Conservation (phyloP, 2,888 invertebrate genomes). For the Drosophila gaucha region DNA sequence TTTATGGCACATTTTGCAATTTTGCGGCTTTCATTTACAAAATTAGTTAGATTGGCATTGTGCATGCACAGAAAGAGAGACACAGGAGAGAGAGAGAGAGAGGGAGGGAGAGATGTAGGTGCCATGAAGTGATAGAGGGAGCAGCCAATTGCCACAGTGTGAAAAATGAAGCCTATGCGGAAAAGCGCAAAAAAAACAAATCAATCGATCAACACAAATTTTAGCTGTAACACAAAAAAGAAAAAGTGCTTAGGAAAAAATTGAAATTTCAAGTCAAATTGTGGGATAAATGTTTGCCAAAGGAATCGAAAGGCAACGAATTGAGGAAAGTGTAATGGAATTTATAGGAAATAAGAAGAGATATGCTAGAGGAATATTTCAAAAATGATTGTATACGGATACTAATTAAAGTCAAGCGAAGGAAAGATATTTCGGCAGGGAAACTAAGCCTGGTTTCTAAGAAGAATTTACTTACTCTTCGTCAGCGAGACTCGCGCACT, state of each 20-base stretch:
- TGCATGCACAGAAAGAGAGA: neutral
- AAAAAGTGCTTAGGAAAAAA: conserved; percentile 19
- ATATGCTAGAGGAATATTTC: neutral
- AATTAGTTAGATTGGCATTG: conserved; percentile 62
- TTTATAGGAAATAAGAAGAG: neutral
- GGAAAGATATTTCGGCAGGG: neutral
- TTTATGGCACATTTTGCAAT: conserved; percentile 72
- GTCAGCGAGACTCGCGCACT: too few relatives aligned
- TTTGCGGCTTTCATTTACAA: conserved; percentile 74
- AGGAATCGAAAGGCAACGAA: conserved; percentile 23
- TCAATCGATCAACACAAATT: conserved; percentile 49
- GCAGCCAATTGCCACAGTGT: conserved; percentile 49
- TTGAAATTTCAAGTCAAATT: conserved; percentile 23
- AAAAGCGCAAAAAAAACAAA: conserved; percentile 54
- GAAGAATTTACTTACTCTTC: too few relatives aligned
- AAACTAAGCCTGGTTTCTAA: too few relatives aligned
- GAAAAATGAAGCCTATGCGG: conserved; percentile 54
- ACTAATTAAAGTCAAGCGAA: neutral
- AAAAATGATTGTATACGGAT: neutral
- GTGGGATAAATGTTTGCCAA: conserved; percentile 35
- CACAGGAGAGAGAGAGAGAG: neutral
- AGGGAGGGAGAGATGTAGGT: neutral
- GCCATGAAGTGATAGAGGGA: neutral
- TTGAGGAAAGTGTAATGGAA: conserved; percentile 12
- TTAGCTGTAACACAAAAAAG: conserved; percentile 23